Percentiles rank a stretch among this genome's conserved stretches.
These are phyloP conservation scores for Eueides isabella DNA, from an alignment of 1,140 invertebrate species.

Conservation along the genomic window DNA sequence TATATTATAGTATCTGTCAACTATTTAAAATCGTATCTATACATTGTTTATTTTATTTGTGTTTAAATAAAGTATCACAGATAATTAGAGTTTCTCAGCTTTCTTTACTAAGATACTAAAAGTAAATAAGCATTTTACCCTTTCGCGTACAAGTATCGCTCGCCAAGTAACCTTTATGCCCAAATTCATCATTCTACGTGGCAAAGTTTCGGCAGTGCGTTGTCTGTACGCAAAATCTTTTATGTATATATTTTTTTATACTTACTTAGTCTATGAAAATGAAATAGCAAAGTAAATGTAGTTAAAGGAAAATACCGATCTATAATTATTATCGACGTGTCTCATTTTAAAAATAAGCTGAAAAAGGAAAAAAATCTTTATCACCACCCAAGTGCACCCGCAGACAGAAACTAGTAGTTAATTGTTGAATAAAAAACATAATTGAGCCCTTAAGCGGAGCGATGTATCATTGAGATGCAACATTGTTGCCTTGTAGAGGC, in stretches of 20 bases:
- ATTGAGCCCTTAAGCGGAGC: constrained; percentile 25
- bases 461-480: constrained; percentile 17
- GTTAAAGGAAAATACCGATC: constrained; percentile 1
- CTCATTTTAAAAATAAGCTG: constrained; percentile 6
- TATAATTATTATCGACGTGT: constrained; percentile 10
- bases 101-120: too few species aligned
- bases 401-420: constrained; percentile 18
- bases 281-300: constrained; percentile 7
- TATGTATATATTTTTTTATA: neutral
- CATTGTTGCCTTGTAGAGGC: neutral
- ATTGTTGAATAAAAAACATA: constrained; percentile 19
- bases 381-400: constrained; percentile 18
- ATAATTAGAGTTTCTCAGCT: too few species aligned
- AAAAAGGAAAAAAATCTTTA: constrained; percentile 12
- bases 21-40: too few species aligned
- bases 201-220: too few species aligned
- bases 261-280: neutral
- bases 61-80: too few species aligned
- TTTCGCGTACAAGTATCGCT: too few species aligned
- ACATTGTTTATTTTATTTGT: too few species aligned
- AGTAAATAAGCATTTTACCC: too few species aligned
- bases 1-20: too few species aligned
- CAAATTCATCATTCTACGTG: too few species aligned
- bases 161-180: too few species aligned
- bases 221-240: too few species aligned